Base-by-base conservation (phyloP, 2,113 vertebrate genomes). In the Caranx ignobilis region DNA sequence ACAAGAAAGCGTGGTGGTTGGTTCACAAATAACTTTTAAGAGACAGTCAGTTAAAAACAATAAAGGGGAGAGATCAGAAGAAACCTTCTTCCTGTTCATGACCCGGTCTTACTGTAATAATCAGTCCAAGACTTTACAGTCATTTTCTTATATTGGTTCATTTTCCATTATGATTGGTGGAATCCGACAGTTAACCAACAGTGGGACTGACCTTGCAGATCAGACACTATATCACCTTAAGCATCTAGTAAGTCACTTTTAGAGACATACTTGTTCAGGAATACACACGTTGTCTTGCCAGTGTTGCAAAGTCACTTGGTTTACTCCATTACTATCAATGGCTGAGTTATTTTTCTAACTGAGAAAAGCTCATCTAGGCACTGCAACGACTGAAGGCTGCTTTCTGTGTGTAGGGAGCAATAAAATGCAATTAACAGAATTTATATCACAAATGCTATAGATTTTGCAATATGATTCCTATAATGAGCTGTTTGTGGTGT, bases 11-110 rank as follows among this genome's bases (percentile, higher is more conserved):
- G 68, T 35, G 62, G 35, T 66, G 63, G 67, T 54, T 84, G 70
- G 80, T 75, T 88, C 35, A 75, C 78, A 82, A 87, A 87, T 80
- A 84, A 55, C 62, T 81, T 72, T 82, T 62, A 45, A 45, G 76
- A 66, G 55, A 16, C 18, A 48, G 37, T 74, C 4, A 66, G 54
- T 85, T 78, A 56, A 50, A 63, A 47, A 62, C 12, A 74, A n/a
- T 6, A 19, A 11, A 48, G 34, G 16, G 6, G 26, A 37, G 5
- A 5, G 64, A 64, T 74, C 2, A 60, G 3, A 11, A 66, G 26
- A 61, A 57, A 45, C 37, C 0, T 5, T 59, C 26, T 55, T 55
- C 32, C 19, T 50, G 34, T 65, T 43, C 18, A 19, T 7, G 15
- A 47, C 41, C 48, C 11, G 15, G 9, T 64, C n/a, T 6, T 57